Base-by-base conservation (phyloP, 1,140 invertebrate species). In the Ganaspis sp. region DNA sequence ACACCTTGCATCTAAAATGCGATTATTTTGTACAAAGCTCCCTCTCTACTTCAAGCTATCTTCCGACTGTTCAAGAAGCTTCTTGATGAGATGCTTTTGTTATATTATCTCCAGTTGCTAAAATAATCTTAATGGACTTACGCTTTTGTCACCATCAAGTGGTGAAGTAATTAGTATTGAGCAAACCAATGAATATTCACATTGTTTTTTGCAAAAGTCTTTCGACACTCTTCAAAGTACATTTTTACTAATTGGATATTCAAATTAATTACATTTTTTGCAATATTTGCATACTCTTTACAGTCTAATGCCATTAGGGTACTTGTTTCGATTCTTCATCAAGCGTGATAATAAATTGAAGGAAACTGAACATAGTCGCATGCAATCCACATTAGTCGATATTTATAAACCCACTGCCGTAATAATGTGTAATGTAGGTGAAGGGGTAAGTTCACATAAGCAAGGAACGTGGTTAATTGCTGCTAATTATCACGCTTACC, bases 401-500 rank as follows among this genome's bases (percentile, higher is more conserved):
- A 17, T 17, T 17, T 49, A 49, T 17, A 17, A n/a, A 19, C 15
- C n/a, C 45, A 49, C 2, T 8, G n/a, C 45, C 15, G n/a, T 49
- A 54, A 54, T 19, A 23, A 23, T 54, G 21, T 54, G 74, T 69
- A 81, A 82, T 69, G 73, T 70, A 73, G 70, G 29, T 70, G n/a
- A 70, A 69, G 73, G 19, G 37, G 37, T 64, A 42, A 76, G 84
- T 80, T 81, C 79, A 86, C 80, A 81, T 86, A 84, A 85, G 86
- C 84, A 83, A 81, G 81, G 69, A 81, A 77, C 84, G 85, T 83
- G 75, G 84, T 83, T 90, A 90, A 90, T 90, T 90, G 88, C 86
- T 82, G 78, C 83, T 89, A 90, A 90, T 90, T 90, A 90, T 89
- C 86, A 85, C 89, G 85, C 88, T 90, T 89, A 88, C 84, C 87